These are phyloP conservation scores for Hybognathus amarus DNA, from an alignment of 2,797 vertebrate genomes.

Conservation along the genomic window DNA sequence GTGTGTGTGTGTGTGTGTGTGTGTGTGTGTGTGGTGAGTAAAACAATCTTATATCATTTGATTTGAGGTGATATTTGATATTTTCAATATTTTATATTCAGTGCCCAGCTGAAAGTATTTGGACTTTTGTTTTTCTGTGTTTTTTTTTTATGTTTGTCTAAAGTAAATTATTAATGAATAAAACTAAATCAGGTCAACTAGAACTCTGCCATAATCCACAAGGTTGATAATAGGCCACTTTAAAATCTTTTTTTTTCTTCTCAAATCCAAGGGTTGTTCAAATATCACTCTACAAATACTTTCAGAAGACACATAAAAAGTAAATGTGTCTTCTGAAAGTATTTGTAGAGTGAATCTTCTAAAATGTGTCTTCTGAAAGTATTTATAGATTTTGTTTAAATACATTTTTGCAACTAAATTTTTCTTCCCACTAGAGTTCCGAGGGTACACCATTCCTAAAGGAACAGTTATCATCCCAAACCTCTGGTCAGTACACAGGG, in stretches of 20 bases:
- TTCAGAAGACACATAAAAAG: neutral
- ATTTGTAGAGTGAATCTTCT: too few species aligned
- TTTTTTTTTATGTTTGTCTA: neutral
- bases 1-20: too few species aligned
- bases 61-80: neutral
- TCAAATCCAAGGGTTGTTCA: neutral
- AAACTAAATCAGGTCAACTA: neutral
- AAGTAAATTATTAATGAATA: conserved; percentile 31
- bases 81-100: neutral
- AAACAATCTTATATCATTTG: neutral
- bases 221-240: neutral
- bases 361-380: too few species aligned
- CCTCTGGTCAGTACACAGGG: conserved; percentile 93
- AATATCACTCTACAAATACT: neutral
- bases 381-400: too few species aligned
- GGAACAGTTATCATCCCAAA: conserved; percentile 90
- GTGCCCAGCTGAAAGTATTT: neutral
- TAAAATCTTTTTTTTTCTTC: neutral
- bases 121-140: neutral
- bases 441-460: conserved; percentile 91
- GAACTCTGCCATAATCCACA: neutral
- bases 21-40: too few species aligned
- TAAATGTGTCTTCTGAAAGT: neutral
- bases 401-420: neutral
- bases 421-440: conserved; percentile 79